Conservation (phyloP, 1,140 invertebrate genomes). For the Polypedilum pembai region DNA sequence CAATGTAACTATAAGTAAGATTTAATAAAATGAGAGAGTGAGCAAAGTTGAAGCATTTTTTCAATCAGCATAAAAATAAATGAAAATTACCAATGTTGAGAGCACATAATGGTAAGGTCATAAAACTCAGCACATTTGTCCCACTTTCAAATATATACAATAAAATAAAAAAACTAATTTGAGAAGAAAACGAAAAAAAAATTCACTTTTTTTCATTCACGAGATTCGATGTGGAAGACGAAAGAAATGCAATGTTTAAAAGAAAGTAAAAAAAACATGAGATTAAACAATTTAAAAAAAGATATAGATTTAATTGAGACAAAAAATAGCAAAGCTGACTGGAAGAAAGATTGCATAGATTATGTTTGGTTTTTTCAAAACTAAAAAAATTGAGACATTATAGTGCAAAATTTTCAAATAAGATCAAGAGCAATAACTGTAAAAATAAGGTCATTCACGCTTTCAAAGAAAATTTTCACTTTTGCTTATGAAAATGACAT, state of each 20-base stretch:
- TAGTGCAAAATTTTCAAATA: not conserved
- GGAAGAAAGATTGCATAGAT: not conserved
- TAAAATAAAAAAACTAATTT: not conserved
- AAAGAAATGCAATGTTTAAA: slow-evolving; percentile 15
- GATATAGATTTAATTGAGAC: no score
- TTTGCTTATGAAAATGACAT: not conserved
- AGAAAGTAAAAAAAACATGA: not conserved
- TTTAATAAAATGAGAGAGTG: not conserved
- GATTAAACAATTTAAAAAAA: no score
- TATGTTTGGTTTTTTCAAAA: not conserved
- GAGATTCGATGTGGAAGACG: not conserved
- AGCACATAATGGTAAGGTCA: slow-evolving; percentile 9
- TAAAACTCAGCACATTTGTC: slow-evolving; percentile 17
- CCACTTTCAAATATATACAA: slow-evolving; percentile 8
- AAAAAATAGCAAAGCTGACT: no score
- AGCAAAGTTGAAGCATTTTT: not conserved
- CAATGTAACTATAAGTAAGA: not conserved
- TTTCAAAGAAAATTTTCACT: slow-evolving; percentile 23
- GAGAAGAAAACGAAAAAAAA: slow-evolving; percentile 23
- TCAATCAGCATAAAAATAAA: slow-evolving; percentile 7
- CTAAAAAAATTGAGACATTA: not conserved
- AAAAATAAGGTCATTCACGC: slow-evolving; percentile 22
- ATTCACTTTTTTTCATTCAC: slow-evolving; percentile 26
- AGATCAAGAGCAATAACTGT: not conserved
- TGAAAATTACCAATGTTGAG: not conserved